Percentiles rank a stretch among this genome's conserved stretches.
phyloP scores from a whole-genome alignment of 92 coral and sea anemone species.

The Plumapathes pennacea region DNA sequence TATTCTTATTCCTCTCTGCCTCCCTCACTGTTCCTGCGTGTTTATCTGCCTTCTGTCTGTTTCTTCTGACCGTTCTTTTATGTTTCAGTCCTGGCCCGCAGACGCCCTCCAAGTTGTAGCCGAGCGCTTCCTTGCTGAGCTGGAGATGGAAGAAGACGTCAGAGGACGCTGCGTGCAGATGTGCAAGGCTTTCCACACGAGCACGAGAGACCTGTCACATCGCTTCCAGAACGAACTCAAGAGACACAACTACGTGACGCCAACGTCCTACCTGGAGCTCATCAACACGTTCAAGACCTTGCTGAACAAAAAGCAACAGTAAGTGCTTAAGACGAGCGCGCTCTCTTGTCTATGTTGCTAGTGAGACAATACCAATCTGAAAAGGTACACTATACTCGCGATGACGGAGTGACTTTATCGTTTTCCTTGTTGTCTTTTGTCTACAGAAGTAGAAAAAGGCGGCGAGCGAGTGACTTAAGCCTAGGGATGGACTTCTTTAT shows the following conservation, averaged over 20 bases:
- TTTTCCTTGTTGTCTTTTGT: too few species aligned
- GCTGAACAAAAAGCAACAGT: conserved; percentile 96
- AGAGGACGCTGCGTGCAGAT: conserved; percentile 87
- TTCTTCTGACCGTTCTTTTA: neutral
- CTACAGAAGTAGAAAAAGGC: too few species aligned
- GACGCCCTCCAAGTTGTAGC: conserved; percentile 98
- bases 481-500: too few species aligned
- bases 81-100: conserved; percentile 90
- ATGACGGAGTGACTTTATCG: too few species aligned
- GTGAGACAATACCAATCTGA: too few species aligned
- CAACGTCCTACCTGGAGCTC: conserved; percentile 95
- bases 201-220: conserved; percentile 81
- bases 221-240: conserved; percentile 83
- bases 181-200: conserved; percentile 95
- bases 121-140: conserved; percentile 88
- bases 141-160: conserved; percentile 80
- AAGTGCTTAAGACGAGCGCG: too few species aligned
- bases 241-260: conserved; percentile 99
- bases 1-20: too few species aligned
- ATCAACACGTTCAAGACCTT: conserved; percentile 93
- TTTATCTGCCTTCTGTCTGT: neutral
- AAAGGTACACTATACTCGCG: too few species aligned
- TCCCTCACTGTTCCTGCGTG: too few species aligned
- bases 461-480: too few species aligned
- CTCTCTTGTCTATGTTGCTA: too few species aligned